Base-by-base conservation (phyloP, 1,140 invertebrate genomes). In the Pseudomyrmex flavicornis region DNA sequence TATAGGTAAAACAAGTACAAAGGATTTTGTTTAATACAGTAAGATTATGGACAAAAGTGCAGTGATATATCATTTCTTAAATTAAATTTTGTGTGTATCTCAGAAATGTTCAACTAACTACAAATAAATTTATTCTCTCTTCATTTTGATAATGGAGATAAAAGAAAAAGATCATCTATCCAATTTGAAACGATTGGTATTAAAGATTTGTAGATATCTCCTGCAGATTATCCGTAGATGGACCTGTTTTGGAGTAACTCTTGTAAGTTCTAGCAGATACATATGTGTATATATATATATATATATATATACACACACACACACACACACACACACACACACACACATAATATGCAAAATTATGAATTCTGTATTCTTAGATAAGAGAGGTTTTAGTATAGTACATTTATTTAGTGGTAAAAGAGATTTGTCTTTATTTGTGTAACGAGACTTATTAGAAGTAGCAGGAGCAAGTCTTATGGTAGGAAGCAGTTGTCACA, bases 241-340 rank as follows among this genome's bases (percentile, higher is more conserved):
- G 66, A 63, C 22, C 76, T 90, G 63, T 89, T 77, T 88, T 82
- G 85, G 59, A 86, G 73, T 83, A 73, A 54, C 91, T 83, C 85
- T 82, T 86, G 92, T 93, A 93, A 93, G 92, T 93, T 89, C n/a
- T 52, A 22, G 44, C 58, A 58, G 65, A 20, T n/a, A 82, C n/a
- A 20, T 86, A 56, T 22, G 4, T 26, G 3, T 26, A 26, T 3
- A 26, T 3, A 2, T 2, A 26, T 26, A 26, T 22, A 22, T 22
- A 22, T 22, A 22, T 22, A 22, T 22, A 22, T 22, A 22, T 22
- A 17, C n/a, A 17, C 17, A 17, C 17, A 17, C 17, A 17, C 17
- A 54, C 83, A 26, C 17, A 52, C 63, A 54, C n/a, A n/a, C n/a
- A n/a, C n/a, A 17, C 17, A 17, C 17, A 17, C 17, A 17, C 17